Evolutionary conservation across 2,113 vertebrate genomes (phyloP).

Genomic region (Psilopsiagon aymara): DNA sequence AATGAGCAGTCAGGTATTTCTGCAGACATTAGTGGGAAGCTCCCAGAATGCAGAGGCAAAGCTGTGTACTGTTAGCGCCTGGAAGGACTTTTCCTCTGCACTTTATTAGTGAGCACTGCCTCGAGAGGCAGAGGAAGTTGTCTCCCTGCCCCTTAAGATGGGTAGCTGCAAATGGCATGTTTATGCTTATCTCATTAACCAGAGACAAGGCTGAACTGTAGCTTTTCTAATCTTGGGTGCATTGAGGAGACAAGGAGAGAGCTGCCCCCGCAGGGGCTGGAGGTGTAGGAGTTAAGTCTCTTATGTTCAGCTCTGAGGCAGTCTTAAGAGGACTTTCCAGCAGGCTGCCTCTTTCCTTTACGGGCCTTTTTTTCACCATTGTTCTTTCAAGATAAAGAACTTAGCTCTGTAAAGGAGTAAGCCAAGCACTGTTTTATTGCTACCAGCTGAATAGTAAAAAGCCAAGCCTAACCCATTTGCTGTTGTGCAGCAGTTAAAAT

Average conservation of each 20-base stretch:
- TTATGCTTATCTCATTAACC: not conserved
- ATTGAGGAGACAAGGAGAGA: not conserved
- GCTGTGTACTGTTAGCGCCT: accelerated
- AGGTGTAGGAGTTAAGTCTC: slow-evolving; percentile 13
- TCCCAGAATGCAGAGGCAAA: not conserved
- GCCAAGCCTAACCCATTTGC: slow-evolving; percentile 55
- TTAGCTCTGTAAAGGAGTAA: slow-evolving; percentile 35
- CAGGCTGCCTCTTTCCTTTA: slow-evolving; percentile 37
- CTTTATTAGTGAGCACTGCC: not conserved
- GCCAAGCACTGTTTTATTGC: slow-evolving; percentile 57
- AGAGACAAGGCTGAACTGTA: not conserved
- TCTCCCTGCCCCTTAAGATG: not conserved
- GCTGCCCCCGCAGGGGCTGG: accelerated
- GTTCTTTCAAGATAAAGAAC: slow-evolving; percentile 64
- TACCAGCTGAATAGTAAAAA: slow-evolving; percentile 66
- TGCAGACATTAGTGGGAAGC: not conserved
- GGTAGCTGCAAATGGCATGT: not conserved
- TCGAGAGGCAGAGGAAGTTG: not conserved
- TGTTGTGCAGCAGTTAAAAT: slow-evolving; percentile 58
- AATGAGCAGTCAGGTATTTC: not conserved
- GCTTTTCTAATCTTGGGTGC: not conserved
- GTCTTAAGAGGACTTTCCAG: slow-evolving; percentile 47
- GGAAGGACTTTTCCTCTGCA: not conserved
- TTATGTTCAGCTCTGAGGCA: not conserved
- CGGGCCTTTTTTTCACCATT: slow-evolving; percentile 55